Percentiles rank a stretch among this genome's conserved stretches.
Evolutionary conservation across 2,888 invertebrate genomes (phyloP).

Genomic region (Caprella mutica): DNA sequence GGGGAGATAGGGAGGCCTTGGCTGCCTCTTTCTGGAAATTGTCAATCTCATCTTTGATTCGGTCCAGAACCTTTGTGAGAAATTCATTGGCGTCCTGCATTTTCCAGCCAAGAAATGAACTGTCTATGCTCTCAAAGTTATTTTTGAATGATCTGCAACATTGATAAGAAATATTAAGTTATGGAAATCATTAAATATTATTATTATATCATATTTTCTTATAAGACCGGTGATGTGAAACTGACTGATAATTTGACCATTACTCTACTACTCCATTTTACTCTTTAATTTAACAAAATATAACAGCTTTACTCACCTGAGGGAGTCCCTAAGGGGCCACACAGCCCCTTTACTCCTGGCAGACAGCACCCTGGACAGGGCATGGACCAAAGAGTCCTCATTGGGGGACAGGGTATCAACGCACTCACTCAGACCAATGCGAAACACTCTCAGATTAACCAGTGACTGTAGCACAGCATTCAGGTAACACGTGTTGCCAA

Average conservation of each 20-base stretch:
- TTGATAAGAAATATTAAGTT: no score
- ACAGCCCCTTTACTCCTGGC: not conserved
- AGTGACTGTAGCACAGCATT: conserved; percentile 33
- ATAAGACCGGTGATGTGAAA: no score
- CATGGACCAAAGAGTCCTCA: not conserved
- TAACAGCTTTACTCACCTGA: not conserved
- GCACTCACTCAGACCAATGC: conserved; percentile 4
- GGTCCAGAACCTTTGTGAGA: conserved; percentile 31
- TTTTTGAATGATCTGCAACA: conserved; percentile 26
- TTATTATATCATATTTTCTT: no score
- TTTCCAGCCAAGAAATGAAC: conserved; percentile 31
- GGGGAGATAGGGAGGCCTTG: no score
- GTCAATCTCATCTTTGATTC: conserved; percentile 33
- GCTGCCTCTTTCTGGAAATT: not conserved
- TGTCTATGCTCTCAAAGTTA: conserved; percentile 28
- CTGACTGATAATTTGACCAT: no score
- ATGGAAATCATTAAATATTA: no score
- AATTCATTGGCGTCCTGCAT: conserved; percentile 35
- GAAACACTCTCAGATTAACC: conserved; percentile 27
- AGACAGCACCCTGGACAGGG: conserved; percentile 1
- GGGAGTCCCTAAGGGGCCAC: not conserved
- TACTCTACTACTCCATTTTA: no score
- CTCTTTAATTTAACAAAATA: not conserved
- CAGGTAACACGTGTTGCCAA: conserved; percentile 34
- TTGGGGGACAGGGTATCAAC: not conserved